Percentiles rank a stretch among this genome's conserved stretches.
phyloP scores from a whole-genome alignment of 2,888 invertebrate species.

The Idaea biselata region DNA sequence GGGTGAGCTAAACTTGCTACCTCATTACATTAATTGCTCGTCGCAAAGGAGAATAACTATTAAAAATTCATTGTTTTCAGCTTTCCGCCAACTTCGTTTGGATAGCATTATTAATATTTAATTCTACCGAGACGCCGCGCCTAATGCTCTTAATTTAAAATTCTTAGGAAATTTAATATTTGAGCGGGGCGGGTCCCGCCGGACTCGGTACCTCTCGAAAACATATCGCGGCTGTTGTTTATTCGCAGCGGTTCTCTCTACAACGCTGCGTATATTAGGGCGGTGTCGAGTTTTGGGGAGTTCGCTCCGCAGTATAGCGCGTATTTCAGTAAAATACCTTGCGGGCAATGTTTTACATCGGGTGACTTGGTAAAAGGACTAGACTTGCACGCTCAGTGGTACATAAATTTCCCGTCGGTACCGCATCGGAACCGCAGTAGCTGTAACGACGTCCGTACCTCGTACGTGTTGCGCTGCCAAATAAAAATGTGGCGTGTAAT shows the following conservation, averaged over 20 bases:
- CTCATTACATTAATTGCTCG: constrained; percentile 70
- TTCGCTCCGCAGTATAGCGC: constrained; percentile 54
- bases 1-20: constrained; percentile 56
- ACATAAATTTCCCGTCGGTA: constrained; percentile 73
- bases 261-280: constrained; percentile 45
- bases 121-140: constrained; percentile 63
- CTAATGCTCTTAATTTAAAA: constrained; percentile 75
- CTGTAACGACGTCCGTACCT: constrained; percentile 55
- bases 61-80: constrained; percentile 72
- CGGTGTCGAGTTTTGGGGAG: constrained; percentile 23
- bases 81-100: constrained; percentile 54
- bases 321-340: constrained; percentile 45
- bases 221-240: constrained; percentile 43
- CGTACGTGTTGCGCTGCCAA: constrained; percentile 67
- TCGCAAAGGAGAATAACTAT: constrained; percentile 68
- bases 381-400: constrained; percentile 70
- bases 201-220: constrained; percentile 51
- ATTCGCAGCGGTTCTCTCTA: constrained; percentile 60
- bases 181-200: constrained; percentile 58
- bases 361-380: constrained; percentile 51
- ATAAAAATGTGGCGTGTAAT: constrained; percentile 58
- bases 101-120: constrained; percentile 75
- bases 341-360: constrained; percentile 48
- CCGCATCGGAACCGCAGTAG: constrained; percentile 77
- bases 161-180: constrained; percentile 77